These are phyloP conservation scores for Trinorchestia longiramus DNA, from an alignment of 1,140 invertebrate genomes.

Conservation along the genomic window DNA sequence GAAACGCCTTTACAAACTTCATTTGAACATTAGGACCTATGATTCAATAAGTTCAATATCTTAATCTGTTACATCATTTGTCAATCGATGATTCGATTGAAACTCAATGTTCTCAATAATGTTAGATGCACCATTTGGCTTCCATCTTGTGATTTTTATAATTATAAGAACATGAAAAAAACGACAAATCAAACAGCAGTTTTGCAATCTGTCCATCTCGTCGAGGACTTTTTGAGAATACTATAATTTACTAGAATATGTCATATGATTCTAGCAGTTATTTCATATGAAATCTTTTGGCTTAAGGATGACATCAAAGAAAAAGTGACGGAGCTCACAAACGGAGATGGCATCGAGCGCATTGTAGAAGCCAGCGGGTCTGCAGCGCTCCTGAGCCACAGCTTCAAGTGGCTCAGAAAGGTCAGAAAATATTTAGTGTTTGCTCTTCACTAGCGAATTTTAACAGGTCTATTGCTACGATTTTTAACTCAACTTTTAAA, in stretches of 20 bases:
- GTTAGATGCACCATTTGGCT: not conserved
- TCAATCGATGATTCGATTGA: not conserved
- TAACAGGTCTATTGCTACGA: no score
- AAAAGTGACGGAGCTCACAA: slow-evolving; percentile 46
- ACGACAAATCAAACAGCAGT: no score
- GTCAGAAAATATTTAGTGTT: not conserved
- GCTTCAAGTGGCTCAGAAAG: slow-evolving; percentile 37
- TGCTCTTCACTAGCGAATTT: no score
- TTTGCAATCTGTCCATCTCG: no score
- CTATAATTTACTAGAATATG: not conserved
- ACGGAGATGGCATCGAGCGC: slow-evolving; percentile 58
- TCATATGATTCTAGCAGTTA: no score
- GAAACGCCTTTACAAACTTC: no score
- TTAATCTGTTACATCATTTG: not conserved
- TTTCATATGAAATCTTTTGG: not conserved
- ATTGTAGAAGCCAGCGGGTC: slow-evolving; percentile 62
- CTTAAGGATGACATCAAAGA: slow-evolving; percentile 55
- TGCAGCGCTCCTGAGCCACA: slow-evolving; percentile 48
- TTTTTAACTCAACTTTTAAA: no score
- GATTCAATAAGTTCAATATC: not conserved
- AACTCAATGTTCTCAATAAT: not conserved
- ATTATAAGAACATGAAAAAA: not conserved
- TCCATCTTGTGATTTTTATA: not conserved
- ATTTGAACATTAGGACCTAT: no score
- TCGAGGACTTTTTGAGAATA: not conserved